phyloP scores from a whole-genome alignment of 2,797 vertebrate species.

The Amblyraja radiata region DNA sequence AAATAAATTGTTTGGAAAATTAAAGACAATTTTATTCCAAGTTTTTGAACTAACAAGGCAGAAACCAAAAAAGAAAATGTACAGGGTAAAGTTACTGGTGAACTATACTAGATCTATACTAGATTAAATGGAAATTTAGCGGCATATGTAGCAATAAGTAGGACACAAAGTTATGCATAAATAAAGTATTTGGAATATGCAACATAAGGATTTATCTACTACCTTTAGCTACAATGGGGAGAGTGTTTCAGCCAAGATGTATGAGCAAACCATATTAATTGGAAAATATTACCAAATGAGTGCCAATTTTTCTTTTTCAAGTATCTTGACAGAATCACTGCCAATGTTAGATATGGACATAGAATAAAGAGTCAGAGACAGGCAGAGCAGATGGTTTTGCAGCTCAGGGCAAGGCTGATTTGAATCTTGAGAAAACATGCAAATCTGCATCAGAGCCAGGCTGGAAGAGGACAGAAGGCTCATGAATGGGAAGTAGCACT shows the following conservation, averaged over 20 bases:
- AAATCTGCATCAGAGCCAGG: not conserved
- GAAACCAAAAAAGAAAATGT: not conserved
- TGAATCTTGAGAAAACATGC: not conserved
- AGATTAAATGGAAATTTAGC: not conserved
- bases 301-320: not conserved
- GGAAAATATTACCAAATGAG: not conserved
- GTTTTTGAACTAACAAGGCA: not conserved
- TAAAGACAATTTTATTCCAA: not conserved
- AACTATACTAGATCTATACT: not conserved
- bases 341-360: not conserved
- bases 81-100: not conserved
- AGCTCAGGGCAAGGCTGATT: not conserved
- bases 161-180: not conserved
- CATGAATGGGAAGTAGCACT: not conserved
- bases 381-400: not conserved
- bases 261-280: not conserved
- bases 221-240: too few relatives aligned
- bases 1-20: not conserved
- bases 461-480: conserved; percentile 33
- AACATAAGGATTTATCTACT: not conserved
- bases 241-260: not conserved
- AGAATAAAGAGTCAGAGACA: not conserved
- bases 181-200: not conserved
- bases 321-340: not conserved
- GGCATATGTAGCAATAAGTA: not conserved